Base-by-base conservation (phyloP, 2,797 vertebrate genomes). In the Alcedo atthis region DNA sequence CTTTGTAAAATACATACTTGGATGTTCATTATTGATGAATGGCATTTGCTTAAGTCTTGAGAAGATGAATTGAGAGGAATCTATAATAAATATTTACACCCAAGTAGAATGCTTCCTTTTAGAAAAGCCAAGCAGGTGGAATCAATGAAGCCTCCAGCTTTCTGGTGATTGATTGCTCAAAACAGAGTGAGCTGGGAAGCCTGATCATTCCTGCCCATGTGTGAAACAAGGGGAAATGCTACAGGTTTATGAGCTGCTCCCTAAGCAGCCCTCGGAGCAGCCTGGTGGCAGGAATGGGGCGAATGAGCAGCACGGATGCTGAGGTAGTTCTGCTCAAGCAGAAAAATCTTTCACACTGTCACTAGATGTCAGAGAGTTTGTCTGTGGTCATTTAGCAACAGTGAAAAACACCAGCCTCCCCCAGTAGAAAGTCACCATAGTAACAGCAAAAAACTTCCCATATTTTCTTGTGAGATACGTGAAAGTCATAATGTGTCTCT, bases 231-330 rank as follows among this genome's bases (percentile, higher is more conserved):
- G 48, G 11, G 49, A 86, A 85, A 67, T 30, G 55, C 64, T 67
- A 11, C 45, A 62, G 26, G 19, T 55, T 91, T 83, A 24, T 45
- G 20, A 83, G 8, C 37, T 83, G 55, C 58, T 78, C 66, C 55
- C 32, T 33, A 45, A 66, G 35, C 66, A 92, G 89, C 66, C 62
- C 30, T 83, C 69, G 89, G 79, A 92, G 87, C 73, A 85, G 69
- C 87, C 80, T 92, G 85, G 87, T 87, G 92, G 92, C 58, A 92
- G 87, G 85, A 92, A 85, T 55, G 55, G 59, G 85, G 54, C 32
- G 49, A 74, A 59, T 21, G 35, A 48, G 75, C 55, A 73, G 18
- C 15, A 15, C 17, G 8, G 42, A 11, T 62, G 37, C 69, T 68
- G 64, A 20, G 77, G 24, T 15, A 75, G 19, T 33, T 71, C n/a